Evolutionary conservation across 2,113 vertebrate genomes (phyloP), one percentile per base, ranked within the genome.

Genomic region (Ascaphus truei): DNA sequence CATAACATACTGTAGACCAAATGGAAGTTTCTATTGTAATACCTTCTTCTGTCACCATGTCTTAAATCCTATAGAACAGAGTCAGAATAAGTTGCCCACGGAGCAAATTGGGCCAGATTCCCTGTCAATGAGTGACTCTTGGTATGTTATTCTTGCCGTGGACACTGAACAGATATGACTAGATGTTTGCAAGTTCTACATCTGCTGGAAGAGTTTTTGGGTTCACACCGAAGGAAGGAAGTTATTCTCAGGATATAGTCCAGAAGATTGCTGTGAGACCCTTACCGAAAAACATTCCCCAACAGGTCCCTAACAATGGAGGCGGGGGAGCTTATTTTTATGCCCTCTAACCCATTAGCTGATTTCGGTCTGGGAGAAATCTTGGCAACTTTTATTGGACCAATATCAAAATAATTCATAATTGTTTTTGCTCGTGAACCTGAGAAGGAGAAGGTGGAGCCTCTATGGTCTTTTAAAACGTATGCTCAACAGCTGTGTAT

Each of bases 201-300:
- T 47, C 5, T 3, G 10, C 53, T 47, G 16, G 20, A n/a, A 47
- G 39, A 47, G 41, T 48, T 7, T 36, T 58, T 58, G 29, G 13
- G 47, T 68, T 68, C 64, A 67, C 37, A 47, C 9, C 45, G 36
- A 26, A 53, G 62, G 47, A 41, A 67, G 51, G 64, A 67, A 68
- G 65, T 68, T 58, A 58, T 68, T 68, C 51, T 68, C 48, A 58
- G 52, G 65, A 68, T 68, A 68, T 58, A 23, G 15, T 30, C 53
- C 65, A 48, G 31, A 52, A 68, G 29, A 29, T 58, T 33, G 9
- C 27, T 33, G 27, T 16, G 29, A 47, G 52, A 58, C 12, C n/a
- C 33, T 53, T 65, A 43, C 37, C 33, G 30, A 45, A 58, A 56
- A 68, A 58, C 39, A 68, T 45, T 67, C 36, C 33, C 13, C 30